A percentile compares a stretch with the other conserved stretches of the same genome.
These are phyloP conservation scores for Drosophila flavopinicola DNA, from an alignment of 2,888 invertebrate species.

Conservation along the genomic window DNA sequence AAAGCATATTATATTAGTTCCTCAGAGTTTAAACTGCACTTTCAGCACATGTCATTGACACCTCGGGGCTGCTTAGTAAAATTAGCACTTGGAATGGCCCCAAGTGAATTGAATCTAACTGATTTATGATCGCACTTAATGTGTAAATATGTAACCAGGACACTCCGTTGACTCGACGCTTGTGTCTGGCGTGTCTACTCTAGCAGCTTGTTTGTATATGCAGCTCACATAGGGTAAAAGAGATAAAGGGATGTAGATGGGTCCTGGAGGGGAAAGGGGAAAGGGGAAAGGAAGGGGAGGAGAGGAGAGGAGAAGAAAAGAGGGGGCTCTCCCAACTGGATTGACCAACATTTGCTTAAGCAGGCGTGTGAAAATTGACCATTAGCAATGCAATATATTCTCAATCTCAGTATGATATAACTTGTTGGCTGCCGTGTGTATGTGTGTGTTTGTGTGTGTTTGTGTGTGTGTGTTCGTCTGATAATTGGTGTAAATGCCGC, in stretches of 20 bases:
- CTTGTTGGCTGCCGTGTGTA: slow-evolving; percentile 33
- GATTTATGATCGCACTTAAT: slow-evolving; percentile 81
- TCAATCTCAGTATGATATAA: slow-evolving; percentile 70
- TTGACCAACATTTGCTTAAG: slow-evolving; percentile 72
- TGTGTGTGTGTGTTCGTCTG: slow-evolving; percentile 40
- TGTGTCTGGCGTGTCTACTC: slow-evolving; percentile 24
- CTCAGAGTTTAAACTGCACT: neutral
- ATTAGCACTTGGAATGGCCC: slow-evolving; percentile 69
- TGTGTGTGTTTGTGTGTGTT: slow-evolving; percentile 16
- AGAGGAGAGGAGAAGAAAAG: neutral
- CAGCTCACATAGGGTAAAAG: slow-evolving; percentile 29
- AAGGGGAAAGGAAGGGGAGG: neutral
- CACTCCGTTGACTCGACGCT: slow-evolving; percentile 33
- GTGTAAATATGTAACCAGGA: slow-evolving; percentile 66
- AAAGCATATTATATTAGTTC: too few species aligned
- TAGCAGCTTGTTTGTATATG: slow-evolving; percentile 53
- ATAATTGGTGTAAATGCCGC: slow-evolving; percentile 79
- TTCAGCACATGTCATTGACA: slow-evolving; percentile 12
- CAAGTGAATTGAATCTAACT: slow-evolving; percentile 80
- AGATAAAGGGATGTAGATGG: neutral
- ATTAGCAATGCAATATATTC: slow-evolving; percentile 79
- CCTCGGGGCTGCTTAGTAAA: slow-evolving; percentile 32
- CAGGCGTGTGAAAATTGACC: slow-evolving; percentile 81
- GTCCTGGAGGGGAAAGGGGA: too few species aligned
- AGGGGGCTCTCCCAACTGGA: slow-evolving; percentile 12